Conservation (phyloP, 2,888 invertebrate genomes). For the Magallana nippona region DNA sequence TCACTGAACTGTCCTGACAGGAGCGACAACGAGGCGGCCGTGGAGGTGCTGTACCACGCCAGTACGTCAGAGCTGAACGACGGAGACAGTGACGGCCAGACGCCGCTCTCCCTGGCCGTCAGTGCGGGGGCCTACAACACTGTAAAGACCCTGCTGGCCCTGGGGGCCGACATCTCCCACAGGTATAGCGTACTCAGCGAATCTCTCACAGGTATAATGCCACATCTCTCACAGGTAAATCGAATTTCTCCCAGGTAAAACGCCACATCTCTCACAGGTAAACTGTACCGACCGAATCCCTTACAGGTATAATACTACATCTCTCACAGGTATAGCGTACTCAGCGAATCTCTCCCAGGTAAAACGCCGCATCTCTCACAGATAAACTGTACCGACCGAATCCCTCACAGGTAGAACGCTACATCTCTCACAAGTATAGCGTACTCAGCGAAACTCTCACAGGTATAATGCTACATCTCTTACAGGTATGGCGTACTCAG, state of each 20-base stretch:
- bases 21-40: constrained; percentile 57
- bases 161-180: constrained; percentile 60
- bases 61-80: constrained; percentile 62
- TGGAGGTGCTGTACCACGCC: constrained; percentile 56
- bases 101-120: constrained; percentile 61
- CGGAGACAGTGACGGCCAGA: constrained; percentile 60
- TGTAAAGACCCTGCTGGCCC: constrained; percentile 53
- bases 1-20: constrained; percentile 39
- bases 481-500: constrained; percentile 53
- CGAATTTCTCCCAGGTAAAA: no score
- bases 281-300: no score
- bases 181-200: constrained; percentile 51
- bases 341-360: no score
- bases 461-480: constrained; percentile 46
- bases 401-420: no score
- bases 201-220: no score
- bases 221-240: no score
- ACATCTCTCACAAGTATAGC: no score
- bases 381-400: no score
- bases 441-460: no score
- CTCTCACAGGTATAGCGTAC: constrained; percentile 53
- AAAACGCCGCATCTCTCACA: no score
- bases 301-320: constrained; percentile 36
- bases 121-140: constrained; percentile 56
- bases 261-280: no score